Evolutionary conservation across 2,888 invertebrate species (phyloP), one percentile per base, ranked within the genome.

Genomic region (Cosmia trapezina): DNA sequence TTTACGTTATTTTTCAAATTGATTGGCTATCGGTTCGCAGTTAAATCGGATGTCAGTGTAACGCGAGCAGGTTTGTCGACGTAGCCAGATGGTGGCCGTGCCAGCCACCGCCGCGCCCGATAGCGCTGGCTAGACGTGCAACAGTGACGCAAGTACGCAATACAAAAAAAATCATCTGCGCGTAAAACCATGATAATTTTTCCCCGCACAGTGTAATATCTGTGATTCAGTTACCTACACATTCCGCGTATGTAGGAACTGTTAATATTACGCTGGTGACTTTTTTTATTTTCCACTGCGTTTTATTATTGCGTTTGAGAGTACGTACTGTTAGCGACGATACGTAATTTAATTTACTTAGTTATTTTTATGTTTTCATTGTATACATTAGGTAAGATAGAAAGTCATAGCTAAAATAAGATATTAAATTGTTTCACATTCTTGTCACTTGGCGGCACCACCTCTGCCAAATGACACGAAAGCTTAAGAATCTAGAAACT

Each of bases 51-150:
- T 88, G 83, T 83, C 80, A 83, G 65, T 85, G 91, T 86, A 90
- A 90, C 76, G 74, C 73, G 89, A 90, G 83, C 73, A 65, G 75
- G 68, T 74, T 73, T 64, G 81, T 86, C 45, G 74, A 59, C 62
- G 68, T 62, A 83, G 90, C 95, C 95, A 95, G 93, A 94, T 92
- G 93, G 83, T 90, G 95, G 94, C 87, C 87, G 94, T 92, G 90
- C 94, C 95, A 94, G 94, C 93, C 94, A 93, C 86, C 86, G 89
- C 85, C 87, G 80, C 72, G 53, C 43, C 77, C 84, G 88, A 87
- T 90, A 90, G 84, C 88, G 83, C 45, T 85, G 88, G 89, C 89
- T 89, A 90, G 89, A 90, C 90, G 84, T 81, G 65, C 76, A 68
- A 64, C 43, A 64, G 33, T 80, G 86, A 85, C 86, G 85, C 84